phyloP scores from a whole-genome alignment of 2,113 vertebrate species.

The Butorides virescens region DNA sequence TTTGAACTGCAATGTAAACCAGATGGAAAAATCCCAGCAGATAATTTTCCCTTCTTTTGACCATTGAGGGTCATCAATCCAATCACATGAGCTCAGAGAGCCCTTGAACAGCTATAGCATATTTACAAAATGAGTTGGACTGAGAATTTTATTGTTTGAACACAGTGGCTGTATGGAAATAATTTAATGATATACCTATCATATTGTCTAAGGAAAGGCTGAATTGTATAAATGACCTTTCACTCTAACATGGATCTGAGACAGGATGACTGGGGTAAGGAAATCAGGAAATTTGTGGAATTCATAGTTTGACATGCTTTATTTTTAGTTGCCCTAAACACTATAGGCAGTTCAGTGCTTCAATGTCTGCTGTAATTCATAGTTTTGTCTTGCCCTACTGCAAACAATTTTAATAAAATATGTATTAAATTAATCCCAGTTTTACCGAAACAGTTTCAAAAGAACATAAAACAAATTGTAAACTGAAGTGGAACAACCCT shows the following conservation, averaged over 20 bases:
- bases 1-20: conserved; percentile 51
- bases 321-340: neutral
- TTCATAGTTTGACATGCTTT: neutral
- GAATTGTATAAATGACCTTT: conserved; percentile 13
- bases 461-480: conserved; percentile 26
- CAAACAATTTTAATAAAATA: conserved; percentile 22
- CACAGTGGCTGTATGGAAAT: conserved; percentile 19
- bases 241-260: neutral
- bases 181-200: neutral
- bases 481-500: conserved; percentile 5
- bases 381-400: neutral
- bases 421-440: conserved; percentile 22
- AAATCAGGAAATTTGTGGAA: neutral
- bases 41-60: conserved; percentile 38
- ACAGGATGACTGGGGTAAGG: neutral
- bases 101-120: conserved; percentile 3
- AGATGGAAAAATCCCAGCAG: conserved; percentile 52
- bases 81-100: conserved; percentile 14
- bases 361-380: neutral
- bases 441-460: conserved; percentile 4
- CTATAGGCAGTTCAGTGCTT: neutral
- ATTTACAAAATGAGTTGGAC: conserved; percentile 34
- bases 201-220: neutral
- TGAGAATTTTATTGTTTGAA: neutral
- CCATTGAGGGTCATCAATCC: conserved; percentile 1